Percentiles rank a stretch among this genome's conserved stretches.
phyloP scores from a whole-genome alignment of 2,113 vertebrate species.

The Piprites chloris region DNA sequence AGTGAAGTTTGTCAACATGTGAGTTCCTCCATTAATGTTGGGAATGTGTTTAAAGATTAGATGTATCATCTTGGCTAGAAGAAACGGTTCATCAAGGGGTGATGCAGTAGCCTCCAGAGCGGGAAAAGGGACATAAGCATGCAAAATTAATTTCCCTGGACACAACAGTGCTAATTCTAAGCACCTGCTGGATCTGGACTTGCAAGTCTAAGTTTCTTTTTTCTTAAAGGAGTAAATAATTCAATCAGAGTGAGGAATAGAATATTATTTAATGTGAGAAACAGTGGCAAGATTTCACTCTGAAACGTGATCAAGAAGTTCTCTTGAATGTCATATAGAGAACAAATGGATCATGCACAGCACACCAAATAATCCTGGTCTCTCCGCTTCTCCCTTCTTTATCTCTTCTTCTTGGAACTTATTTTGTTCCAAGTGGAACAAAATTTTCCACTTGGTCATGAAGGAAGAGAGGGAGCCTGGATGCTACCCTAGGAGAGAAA shows the following conservation, averaged over 20 bases:
- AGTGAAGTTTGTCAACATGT: not conserved
- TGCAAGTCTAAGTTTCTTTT: not conserved
- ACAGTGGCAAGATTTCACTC: not conserved
- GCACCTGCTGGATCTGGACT: not conserved
- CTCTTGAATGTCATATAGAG: not conserved
- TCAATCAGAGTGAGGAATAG: not conserved
- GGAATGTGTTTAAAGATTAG: not conserved
- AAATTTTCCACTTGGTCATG: not conserved
- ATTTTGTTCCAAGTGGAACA: no score
- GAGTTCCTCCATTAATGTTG: not conserved
- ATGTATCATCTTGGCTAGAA: not conserved
- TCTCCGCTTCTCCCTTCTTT: not conserved
- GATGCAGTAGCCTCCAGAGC: not conserved
- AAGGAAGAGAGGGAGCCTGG: slow-evolving; percentile 35
- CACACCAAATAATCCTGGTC: not conserved
- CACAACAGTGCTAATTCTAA: not conserved
- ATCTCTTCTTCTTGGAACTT: not conserved
- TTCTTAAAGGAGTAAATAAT: not conserved
- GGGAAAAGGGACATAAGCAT: not conserved
- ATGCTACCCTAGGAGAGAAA: not conserved
- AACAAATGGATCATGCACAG: not conserved
- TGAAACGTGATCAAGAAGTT: not conserved
- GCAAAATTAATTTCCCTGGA: not conserved
- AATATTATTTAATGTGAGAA: not conserved
- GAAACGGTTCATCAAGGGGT: rapidly evolving